Evolutionary conservation across 2,113 vertebrate species (phyloP).

Genomic region (Apistogramma diplotaenia): DNA sequence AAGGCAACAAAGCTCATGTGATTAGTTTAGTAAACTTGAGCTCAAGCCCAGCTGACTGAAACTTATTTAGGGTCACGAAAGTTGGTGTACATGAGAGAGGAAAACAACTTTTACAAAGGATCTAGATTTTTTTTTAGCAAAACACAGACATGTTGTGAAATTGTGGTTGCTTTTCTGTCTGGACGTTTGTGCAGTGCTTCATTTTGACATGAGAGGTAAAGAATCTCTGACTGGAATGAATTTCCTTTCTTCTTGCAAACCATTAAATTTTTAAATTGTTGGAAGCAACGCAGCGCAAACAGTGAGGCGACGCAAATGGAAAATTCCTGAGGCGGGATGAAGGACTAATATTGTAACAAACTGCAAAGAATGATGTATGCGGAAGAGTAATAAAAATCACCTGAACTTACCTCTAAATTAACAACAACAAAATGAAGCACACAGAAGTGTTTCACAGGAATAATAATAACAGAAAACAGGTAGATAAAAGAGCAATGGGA

Average conservation of each 20-base stretch:
- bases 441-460: neutral
- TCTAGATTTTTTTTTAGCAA: neutral
- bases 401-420: neutral
- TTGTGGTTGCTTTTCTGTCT: neutral
- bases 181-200: neutral
- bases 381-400: neutral
- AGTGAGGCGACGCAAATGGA: neutral
- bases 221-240: neutral
- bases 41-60: neutral
- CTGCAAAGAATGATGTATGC: neutral
- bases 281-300: neutral
- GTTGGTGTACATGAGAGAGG: neutral
- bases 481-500: neutral
- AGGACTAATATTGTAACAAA: neutral
- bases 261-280: neutral
- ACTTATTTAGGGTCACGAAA: neutral
- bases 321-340: neutral
- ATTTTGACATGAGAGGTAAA: neutral
- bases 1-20: neutral
- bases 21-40: neutral
- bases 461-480: neutral
- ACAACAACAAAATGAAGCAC: neutral
- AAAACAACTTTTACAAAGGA: neutral
- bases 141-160: neutral
- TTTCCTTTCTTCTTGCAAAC: slow-evolving; percentile 24